Evolutionary conservation across 2,113 vertebrate species (phyloP).

Genomic region (Formicarius rufipectus): DNA sequence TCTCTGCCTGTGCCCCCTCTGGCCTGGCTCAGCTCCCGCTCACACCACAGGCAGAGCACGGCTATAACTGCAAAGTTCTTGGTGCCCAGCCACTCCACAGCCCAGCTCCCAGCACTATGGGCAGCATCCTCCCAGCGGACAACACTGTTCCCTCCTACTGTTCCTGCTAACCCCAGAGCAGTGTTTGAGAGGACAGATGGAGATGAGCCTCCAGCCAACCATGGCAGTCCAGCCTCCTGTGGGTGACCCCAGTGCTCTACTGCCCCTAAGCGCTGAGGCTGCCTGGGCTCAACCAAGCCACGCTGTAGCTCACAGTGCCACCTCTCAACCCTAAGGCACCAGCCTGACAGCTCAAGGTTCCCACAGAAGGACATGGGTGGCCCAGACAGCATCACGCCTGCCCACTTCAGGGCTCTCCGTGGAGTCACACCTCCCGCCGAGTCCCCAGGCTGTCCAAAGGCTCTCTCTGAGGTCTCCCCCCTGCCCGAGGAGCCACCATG

Average conservation of each 20-base stretch:
- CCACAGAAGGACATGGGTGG: fast-evolving
- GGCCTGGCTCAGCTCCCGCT: background rate
- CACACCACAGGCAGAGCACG: fast-evolving
- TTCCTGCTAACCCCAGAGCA: fast-evolving
- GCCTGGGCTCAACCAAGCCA: background rate
- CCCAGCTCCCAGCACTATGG: fast-evolving
- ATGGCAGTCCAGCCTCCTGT: fast-evolving
- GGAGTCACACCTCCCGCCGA: background rate
- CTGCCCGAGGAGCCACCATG: fast-evolving
- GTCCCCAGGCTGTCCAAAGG: background rate
- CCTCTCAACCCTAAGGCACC: no score
- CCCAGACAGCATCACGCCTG: background rate
- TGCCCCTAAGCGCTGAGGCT: background rate
- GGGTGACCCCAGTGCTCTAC: background rate
- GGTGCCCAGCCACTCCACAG: fast-evolving
- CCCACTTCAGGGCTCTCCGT: fast-evolving
- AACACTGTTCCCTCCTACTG: background rate
- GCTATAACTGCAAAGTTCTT: fast-evolving
- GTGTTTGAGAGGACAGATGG: fast-evolving
- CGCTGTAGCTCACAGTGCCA: background rate
- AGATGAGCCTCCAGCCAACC: fast-evolving
- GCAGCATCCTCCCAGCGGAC: background rate
- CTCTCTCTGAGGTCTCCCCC: background rate
- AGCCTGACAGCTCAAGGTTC: no score
- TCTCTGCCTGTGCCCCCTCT: background rate